Base-by-base conservation (phyloP, 2,888 invertebrate genomes). In the Drosophila atripex region DNA sequence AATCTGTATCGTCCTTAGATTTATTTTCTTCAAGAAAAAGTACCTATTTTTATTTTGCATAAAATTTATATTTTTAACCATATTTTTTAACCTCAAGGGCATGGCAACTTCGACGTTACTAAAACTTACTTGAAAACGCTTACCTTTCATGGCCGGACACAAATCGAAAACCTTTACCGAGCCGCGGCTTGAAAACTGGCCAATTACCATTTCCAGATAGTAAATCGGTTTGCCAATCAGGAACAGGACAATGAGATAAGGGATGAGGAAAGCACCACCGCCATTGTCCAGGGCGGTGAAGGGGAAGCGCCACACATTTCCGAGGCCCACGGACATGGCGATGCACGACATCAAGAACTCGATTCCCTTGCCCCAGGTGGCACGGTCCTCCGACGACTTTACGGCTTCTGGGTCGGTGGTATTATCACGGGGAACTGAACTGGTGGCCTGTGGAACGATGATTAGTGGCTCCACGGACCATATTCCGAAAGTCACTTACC, bases 141-240 rank as follows among this genome's bases (percentile, higher is more conserved):
- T 88, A 95, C 95, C 95, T 93, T 94, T 94, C 89, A 95, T 93
- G 0, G 94, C 93, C 5, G 95, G 95, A 11, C 93, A 93, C 76
- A 95, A 91, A 76, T 95, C 95, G 80, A 91, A 93, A 14, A 95
- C 93, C 83, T 94, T 94, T 14, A 95, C 94, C 61, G 94, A 94
- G 11, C 95, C 95, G 72, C 93, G 93, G 73, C 94, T 94, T 25
- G 94, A 94, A 89, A 95, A 96, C 90, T 96, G 96, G 1, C 96
- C 96, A 45, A 96, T 91, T 5, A 94, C 92, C 92, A 95, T 94
- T 91, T 96, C 96, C 91, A 96, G 90, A 86, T 94, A 95, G 87
- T 96, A 95, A 78, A 96, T 92, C 0, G 95, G 95, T 76, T 94
- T 93, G 53, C 95, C 95, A 55, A 95, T 93, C 55, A 95, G 86